Percentiles rank a stretch among this genome's conserved stretches.
These are phyloP conservation scores for Scaptomyza graminum DNA, from an alignment of 1,140 invertebrate genomes.

Conservation along the genomic window DNA sequence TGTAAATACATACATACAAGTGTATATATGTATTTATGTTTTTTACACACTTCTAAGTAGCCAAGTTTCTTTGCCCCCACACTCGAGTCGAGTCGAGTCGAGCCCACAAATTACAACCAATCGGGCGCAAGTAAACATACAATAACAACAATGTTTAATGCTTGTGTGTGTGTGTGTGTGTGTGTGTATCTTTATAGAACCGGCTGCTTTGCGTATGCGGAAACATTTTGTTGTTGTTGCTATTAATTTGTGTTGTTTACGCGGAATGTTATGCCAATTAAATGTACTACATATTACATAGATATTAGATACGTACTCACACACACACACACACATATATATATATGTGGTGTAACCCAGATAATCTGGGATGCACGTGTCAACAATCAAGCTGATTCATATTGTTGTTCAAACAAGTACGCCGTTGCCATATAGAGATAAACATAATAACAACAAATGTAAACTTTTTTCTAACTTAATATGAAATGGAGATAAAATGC, in stretches of 20 bases:
- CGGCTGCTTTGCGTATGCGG: slow-evolving; percentile 37
- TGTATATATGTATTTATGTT: background rate
- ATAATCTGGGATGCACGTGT: slow-evolving; percentile 15
- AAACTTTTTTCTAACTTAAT: too few species aligned
- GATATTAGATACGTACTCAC: slow-evolving; percentile 8
- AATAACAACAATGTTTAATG: slow-evolving; percentile 37
- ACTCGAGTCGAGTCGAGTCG: slow-evolving; percentile 30
- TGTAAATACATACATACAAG: background rate
- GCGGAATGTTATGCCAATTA: slow-evolving; percentile 23
- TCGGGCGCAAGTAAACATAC: slow-evolving; percentile 60
- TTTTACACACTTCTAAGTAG: background rate
- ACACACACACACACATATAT: background rate
- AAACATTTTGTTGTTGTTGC: slow-evolving; percentile 16
- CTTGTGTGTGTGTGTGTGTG: background rate
- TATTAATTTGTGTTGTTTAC: slow-evolving; percentile 32
- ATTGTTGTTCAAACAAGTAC: background rate
- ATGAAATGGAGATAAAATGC: too few species aligned
- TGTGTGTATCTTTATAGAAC: slow-evolving; percentile 21
- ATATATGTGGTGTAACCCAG: background rate
- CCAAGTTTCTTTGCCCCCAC: slow-evolving; percentile 27
- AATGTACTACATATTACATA: background rate
- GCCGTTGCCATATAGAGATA: background rate
- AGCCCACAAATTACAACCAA: slow-evolving; percentile 66
- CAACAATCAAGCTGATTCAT: background rate
- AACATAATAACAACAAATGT: background rate